These are phyloP conservation scores for Xylota segnis DNA, from an alignment of 2,888 invertebrate genomes.

Conservation along the genomic window DNA sequence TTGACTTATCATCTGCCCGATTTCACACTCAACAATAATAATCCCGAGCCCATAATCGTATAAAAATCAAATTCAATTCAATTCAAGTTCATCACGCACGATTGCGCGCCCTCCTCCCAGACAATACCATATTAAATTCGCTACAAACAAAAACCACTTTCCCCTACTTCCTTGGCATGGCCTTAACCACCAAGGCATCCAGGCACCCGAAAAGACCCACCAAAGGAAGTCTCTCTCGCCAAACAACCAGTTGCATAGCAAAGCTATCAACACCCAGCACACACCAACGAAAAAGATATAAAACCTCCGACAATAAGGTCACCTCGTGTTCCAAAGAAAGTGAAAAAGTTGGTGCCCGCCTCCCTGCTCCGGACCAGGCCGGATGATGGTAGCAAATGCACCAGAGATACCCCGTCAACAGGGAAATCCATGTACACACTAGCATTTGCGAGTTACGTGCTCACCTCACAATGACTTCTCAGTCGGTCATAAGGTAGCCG, in stretches of 20 bases:
- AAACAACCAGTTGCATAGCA: constrained; percentile 44
- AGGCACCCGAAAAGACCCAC: constrained; percentile 22
- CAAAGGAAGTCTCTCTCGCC: constrained; percentile 32
- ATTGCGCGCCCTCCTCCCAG: constrained; percentile 55
- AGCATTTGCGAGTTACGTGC: constrained; percentile 64
- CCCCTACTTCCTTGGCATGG: constrained; percentile 33
- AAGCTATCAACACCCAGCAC: constrained; percentile 15
- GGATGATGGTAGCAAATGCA: constrained; percentile 31
- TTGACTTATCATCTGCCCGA: neutral
- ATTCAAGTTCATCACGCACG: constrained; percentile 62
- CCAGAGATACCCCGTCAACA: constrained; percentile 36
- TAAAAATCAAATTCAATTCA: constrained; percentile 43
- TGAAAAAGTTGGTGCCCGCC: constrained; percentile 78
- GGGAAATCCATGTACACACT: constrained; percentile 41
- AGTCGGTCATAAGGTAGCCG: constrained; percentile 64
- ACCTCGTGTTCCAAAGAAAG: constrained; percentile 81
- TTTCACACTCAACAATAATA: constrained; percentile 12
- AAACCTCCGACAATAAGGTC: constrained; percentile 78
- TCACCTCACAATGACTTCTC: constrained; percentile 43
- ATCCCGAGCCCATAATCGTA: constrained; percentile 17
- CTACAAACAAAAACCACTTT: constrained; percentile 45
- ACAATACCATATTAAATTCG: neutral
- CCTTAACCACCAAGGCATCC: neutral
- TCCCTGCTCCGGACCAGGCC: constrained; percentile 15
- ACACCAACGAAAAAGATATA: constrained; percentile 5